These are phyloP conservation scores for Necrosyrtes monachus DNA, from an alignment of 2,797 vertebrate genomes.

Conservation along the genomic window DNA sequence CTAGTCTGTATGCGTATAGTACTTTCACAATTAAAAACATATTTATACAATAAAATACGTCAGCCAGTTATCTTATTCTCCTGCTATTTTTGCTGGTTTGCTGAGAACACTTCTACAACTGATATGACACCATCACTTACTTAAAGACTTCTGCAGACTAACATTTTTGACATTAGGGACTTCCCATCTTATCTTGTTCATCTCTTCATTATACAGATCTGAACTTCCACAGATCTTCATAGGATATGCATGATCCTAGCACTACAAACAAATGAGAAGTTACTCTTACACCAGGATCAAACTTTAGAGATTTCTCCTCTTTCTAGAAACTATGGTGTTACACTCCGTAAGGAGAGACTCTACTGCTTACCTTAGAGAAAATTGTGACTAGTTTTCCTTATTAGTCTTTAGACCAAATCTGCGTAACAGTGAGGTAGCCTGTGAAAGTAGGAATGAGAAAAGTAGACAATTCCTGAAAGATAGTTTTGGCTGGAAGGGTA, in stretches of 20 bases:
- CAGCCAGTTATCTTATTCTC: neutral
- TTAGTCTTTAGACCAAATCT: neutral
- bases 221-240: neutral
- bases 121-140: neutral
- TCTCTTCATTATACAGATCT: neutral
- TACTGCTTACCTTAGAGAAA: neutral
- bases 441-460: neutral
- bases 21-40: neutral
- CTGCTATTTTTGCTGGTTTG: neutral
- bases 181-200: neutral
- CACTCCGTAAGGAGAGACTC: neutral
- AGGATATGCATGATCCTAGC: neutral
- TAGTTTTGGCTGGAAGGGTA: neutral
- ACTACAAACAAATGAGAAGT: neutral
- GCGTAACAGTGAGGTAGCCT: accelerated
- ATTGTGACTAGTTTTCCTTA: neutral
- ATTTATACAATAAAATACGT: neutral
- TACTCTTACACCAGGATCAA: no score
- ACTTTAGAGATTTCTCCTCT: accelerated
- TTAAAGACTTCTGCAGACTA: neutral
- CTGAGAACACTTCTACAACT: neutral
- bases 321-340: neutral
- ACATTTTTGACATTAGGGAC: neutral
- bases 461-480: neutral
- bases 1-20: neutral